Conservation (phyloP, 1,140 invertebrate species). For the Zaprionus davidi region DNA sequence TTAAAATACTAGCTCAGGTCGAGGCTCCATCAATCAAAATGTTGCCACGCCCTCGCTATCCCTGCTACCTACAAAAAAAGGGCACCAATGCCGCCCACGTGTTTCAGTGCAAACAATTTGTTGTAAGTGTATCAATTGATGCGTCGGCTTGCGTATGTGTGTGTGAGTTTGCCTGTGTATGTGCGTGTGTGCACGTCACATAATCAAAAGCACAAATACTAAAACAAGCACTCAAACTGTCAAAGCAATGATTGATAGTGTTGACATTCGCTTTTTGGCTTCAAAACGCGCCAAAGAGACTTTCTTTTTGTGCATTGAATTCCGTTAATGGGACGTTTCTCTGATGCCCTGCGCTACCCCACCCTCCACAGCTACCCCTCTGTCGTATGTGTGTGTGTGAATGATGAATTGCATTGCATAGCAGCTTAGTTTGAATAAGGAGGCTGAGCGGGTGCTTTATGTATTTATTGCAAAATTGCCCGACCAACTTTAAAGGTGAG, state of each 20-base stretch:
- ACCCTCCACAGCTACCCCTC: neutral
- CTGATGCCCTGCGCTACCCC: constrained; percentile 35
- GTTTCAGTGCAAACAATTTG: constrained; percentile 70
- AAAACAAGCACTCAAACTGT: constrained; percentile 83
- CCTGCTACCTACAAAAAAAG: neutral
- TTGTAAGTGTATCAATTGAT: constrained; percentile 79
- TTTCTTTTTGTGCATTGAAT: constrained; percentile 73
- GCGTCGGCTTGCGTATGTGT: constrained; percentile 34
- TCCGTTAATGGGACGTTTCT: constrained; percentile 74
- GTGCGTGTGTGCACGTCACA: constrained; percentile 57
- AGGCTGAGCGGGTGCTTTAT: constrained; percentile 51
- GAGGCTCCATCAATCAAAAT: constrained; percentile 71
- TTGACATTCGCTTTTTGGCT: constrained; percentile 82
- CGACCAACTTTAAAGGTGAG: constrained; percentile 61
- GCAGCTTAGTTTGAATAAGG: constrained; percentile 42
- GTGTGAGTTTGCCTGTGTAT: constrained; percentile 8
- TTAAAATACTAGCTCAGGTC: constrained; percentile 73
- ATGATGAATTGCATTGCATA: constrained; percentile 78
- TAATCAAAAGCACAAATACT: constrained; percentile 83
- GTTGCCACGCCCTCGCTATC: neutral
- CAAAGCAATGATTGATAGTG: constrained; percentile 83
- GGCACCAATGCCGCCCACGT: constrained; percentile 44
- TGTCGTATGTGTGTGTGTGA: constrained; percentile 38
- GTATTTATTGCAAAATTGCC: constrained; percentile 69
- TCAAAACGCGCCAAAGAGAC: constrained; percentile 51